These are phyloP conservation scores for Melanotaenia pygmaea DNA, from an alignment of 2,797 vertebrate species.

Conservation along the genomic window DNA sequence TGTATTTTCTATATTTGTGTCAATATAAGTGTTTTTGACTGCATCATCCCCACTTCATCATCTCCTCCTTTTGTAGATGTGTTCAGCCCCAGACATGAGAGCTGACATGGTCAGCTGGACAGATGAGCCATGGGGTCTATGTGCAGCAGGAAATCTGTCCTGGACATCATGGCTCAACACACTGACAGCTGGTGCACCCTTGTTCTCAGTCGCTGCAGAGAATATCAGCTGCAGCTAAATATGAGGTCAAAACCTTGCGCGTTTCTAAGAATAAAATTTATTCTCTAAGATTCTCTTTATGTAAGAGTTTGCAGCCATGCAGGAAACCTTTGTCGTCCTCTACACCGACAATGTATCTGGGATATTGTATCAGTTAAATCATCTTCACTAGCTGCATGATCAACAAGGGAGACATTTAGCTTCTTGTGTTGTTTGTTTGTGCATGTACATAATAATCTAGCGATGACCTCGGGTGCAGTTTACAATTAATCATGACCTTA, in stretches of 20 bases:
- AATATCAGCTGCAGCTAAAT: conserved; percentile 61
- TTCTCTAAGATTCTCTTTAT: conserved; percentile 2
- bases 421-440: conserved; percentile 50
- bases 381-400: conserved; percentile 55
- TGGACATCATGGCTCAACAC: conserved; percentile 72
- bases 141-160: conserved; percentile 57
- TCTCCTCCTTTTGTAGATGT: conserved; percentile 27
- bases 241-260: conserved; percentile 26
- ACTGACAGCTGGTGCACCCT: conserved; percentile 76
- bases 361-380: conserved; percentile 57
- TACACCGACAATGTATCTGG: conserved; percentile 31
- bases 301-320: background rate
- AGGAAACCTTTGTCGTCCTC: background rate
- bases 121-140: conserved; percentile 61
- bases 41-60: conserved; percentile 25
- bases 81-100: conserved; percentile 40
- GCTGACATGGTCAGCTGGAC: conserved; percentile 67
- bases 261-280: background rate
- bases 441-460: conserved; percentile 45
- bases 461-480: conserved; percentile 54
- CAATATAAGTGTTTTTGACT: background rate
- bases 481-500: conserved; percentile 65
- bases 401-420: conserved; percentile 58
- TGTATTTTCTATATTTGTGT: background rate
- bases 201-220: conserved; percentile 55